Percentiles rank a stretch among this genome's conserved stretches.
These are phyloP conservation scores for Hipposideros larvatus DNA, from an alignment of 2,797 vertebrate genomes.

Conservation along the genomic window DNA sequence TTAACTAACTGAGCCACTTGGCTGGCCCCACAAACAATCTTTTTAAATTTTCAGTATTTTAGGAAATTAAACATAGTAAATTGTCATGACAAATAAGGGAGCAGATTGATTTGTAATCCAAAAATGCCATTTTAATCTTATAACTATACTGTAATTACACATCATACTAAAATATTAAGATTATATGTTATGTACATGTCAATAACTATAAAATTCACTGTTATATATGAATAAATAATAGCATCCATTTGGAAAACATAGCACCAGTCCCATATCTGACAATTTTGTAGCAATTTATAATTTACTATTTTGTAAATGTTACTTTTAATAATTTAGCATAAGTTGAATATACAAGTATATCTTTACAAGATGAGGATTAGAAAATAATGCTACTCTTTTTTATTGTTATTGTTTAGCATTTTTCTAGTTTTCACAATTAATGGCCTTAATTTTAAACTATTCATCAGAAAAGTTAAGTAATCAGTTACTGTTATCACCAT, in stretches of 20 bases:
- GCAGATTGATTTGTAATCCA: background rate
- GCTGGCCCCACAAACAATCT: background rate
- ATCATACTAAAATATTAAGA: background rate
- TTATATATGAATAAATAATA: background rate
- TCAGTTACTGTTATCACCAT: conserved; percentile 53
- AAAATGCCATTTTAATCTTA: background rate
- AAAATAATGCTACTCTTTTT: background rate
- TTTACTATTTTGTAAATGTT: background rate
- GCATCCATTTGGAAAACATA: background rate
- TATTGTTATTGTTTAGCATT: background rate
- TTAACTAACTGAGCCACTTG: no score
- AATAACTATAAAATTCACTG: background rate
- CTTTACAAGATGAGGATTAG: background rate
- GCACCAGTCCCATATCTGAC: background rate
- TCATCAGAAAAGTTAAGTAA: background rate
- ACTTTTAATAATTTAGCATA: background rate
- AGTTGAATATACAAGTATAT: background rate
- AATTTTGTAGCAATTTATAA: background rate
- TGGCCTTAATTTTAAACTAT: conserved; percentile 66
- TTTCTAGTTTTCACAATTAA: conserved; percentile 35
- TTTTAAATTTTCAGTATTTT: background rate
- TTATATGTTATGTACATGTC: background rate
- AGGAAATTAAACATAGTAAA: background rate
- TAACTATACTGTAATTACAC: background rate
- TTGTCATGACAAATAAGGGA: background rate